phyloP scores from a whole-genome alignment of 2,888 invertebrate species.

The Stenchaetothrips biformis region DNA sequence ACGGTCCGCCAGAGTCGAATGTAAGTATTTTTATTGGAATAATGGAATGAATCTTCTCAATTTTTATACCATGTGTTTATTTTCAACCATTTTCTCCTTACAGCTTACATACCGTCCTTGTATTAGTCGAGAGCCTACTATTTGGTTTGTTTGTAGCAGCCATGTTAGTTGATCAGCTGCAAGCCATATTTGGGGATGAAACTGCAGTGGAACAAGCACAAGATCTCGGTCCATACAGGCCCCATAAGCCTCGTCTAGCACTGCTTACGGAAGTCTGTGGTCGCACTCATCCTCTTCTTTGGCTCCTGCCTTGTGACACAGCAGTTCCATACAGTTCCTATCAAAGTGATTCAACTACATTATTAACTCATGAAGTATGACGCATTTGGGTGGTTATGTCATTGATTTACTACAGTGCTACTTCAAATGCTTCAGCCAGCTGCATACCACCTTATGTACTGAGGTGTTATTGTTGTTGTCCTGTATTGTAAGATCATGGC shows the following conservation, averaged over 20 bases:
- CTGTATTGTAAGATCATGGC: not conserved
- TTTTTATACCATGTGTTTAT: not conserved
- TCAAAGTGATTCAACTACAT: not conserved
- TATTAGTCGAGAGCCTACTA: conserved; percentile 72
- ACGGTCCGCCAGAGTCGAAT: conserved; percentile 66
- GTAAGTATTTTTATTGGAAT: conserved; percentile 50
- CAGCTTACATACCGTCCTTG: conserved; percentile 77
- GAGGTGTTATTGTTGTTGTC: too few relatives aligned
- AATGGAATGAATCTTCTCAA: not conserved
- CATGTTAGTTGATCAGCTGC: conserved; percentile 79
- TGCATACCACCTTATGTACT: too few relatives aligned
- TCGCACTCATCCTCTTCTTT: not conserved
- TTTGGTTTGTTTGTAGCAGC: conserved; percentile 86
- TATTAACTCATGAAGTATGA: conserved; percentile 12
- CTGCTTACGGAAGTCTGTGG: conserved; percentile 1
- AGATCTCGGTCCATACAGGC: not conserved
- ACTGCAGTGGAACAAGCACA: conserved; percentile 67
- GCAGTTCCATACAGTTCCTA: not conserved
- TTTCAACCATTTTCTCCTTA: conserved; percentile 40
- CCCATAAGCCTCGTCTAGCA: not conserved
- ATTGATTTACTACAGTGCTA: not conserved
- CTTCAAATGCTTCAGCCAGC: too few relatives aligned
- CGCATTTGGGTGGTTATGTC: not conserved
- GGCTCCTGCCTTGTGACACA: not conserved
- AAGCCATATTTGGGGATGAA: conserved; percentile 77